These are phyloP conservation scores for Chorisops tibialis DNA, from an alignment of 2,888 invertebrate genomes.

Conservation along the genomic window DNA sequence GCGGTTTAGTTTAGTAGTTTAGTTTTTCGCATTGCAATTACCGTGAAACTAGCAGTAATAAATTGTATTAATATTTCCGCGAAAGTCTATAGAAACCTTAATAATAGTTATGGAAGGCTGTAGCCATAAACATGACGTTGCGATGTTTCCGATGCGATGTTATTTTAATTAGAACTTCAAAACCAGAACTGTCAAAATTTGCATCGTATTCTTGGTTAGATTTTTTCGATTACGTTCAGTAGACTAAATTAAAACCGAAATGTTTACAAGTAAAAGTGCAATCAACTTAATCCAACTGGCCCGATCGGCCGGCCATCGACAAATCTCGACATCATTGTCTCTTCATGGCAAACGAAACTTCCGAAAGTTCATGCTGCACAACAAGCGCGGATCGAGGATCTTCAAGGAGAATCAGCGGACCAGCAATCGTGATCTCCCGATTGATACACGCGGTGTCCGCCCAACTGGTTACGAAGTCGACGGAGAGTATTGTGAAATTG, in stretches of 20 bases:
- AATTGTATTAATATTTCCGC: no score
- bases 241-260: not conserved
- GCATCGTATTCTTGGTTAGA: no score
- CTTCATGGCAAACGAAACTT: constrained; percentile 75
- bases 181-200: no score
- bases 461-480: constrained; percentile 59
- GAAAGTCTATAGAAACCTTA: no score
- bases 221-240: no score
- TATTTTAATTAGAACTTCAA: no score
- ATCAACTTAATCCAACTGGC: not conserved
- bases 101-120: no score
- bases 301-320: not conserved
- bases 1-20: no score
- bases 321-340: constrained; percentile 55
- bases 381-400: constrained; percentile 69
- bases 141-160: no score
- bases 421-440: constrained; percentile 62
- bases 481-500: constrained; percentile 61
- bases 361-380: constrained; percentile 70
- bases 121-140: no score
- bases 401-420: constrained; percentile 57
- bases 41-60: no score
- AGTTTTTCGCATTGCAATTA: no score
- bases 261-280: not conserved
- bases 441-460: constrained; percentile 69